Base-by-base conservation (phyloP, 2,888 invertebrate species). In the Mesoligia furuncula region DNA sequence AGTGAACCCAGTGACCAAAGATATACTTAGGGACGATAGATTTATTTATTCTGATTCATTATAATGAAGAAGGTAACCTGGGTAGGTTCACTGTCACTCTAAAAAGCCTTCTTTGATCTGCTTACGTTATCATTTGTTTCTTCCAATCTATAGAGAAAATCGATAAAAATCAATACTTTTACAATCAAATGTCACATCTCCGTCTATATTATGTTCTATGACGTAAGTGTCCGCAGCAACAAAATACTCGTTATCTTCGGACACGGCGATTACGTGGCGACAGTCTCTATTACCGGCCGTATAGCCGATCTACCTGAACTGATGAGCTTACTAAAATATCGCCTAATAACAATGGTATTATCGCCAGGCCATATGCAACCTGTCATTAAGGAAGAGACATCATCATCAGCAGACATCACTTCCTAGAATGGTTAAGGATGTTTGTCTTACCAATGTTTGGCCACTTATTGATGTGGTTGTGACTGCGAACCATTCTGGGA, bases 251-350 rank as follows among this genome's bases (percentile, higher is more conserved):
- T 83, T 90, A 90, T 90, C 89, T 84, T 80, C 85, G 89, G 89
- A 87, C 88, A 89, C 76, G 87, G 89, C 85, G 90, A 93, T 94
- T 93, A 93, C 85, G 87, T 92, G 93, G 93, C 94, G 94, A 94
- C 94, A 93, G 91, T 76, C 84, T 87, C 89, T 90, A 92, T 93
- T 91, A 90, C 84, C 73, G 74, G 59, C 65, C 66, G 27, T 81
- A 75, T 31, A 68, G 79, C 73, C 85, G 76, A 85, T 85, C 83
- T 91, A 90, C 91, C 91, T 89, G 90, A 78, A 80, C 83, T 80
- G 85, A 89, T 85, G 86, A 85, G 73, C 72, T 80, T 75, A 81
- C 81, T 66, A 72, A 85, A 84, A 81, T 86, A 89, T 81, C 70
- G 75, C 64, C 84, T 83, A 81, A 85, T 79, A 88, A 87, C 84